A percentile compares a stretch with the other conserved stretches of the same genome.
Conservation (phyloP, 2,888 invertebrate genomes). For the Epistrophella euchroma region DNA sequence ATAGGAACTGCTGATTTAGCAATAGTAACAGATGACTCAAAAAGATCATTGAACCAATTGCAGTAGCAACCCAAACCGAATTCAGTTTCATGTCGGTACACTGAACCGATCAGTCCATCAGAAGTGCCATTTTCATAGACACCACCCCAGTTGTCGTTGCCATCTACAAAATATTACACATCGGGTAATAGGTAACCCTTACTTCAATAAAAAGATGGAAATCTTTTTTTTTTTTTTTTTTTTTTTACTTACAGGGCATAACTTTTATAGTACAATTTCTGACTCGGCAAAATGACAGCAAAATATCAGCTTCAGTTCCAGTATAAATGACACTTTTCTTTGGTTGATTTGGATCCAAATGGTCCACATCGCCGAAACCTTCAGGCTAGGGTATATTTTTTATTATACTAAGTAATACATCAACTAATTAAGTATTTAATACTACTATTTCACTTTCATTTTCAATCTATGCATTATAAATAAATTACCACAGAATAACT, state of each 20-base stretch:
- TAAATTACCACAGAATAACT: conserved; percentile 81
- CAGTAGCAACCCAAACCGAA: conserved; percentile 82
- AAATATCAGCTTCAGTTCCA: conserved; percentile 81
- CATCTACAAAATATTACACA: conserved; percentile 77
- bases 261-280: conserved; percentile 81
- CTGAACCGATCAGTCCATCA: conserved; percentile 81
- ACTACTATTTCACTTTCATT: no score
- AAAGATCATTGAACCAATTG: conserved; percentile 82
- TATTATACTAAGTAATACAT: no score
- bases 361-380: conserved; percentile 80
- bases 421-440: no score
- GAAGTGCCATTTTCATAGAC: conserved; percentile 81
- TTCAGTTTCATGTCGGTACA: conserved; percentile 80
- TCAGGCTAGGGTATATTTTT: conserved; percentile 77
- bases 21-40: conserved; percentile 81
- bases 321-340: conserved; percentile 78
- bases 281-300: conserved; percentile 80
- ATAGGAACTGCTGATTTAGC: conserved; percentile 82
- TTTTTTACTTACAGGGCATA: conserved; percentile 79
- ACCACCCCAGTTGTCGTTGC: conserved; percentile 81
- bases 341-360: conserved; percentile 77
- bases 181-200: not conserved
- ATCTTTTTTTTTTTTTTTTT: not conserved
- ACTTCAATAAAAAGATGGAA: not conserved
- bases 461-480: not conserved